A percentile compares a stretch with the other conserved stretches of the same genome.
Evolutionary conservation across 2,113 vertebrate species (phyloP).

Genomic region (Nothobranchius furzeri): DNA sequence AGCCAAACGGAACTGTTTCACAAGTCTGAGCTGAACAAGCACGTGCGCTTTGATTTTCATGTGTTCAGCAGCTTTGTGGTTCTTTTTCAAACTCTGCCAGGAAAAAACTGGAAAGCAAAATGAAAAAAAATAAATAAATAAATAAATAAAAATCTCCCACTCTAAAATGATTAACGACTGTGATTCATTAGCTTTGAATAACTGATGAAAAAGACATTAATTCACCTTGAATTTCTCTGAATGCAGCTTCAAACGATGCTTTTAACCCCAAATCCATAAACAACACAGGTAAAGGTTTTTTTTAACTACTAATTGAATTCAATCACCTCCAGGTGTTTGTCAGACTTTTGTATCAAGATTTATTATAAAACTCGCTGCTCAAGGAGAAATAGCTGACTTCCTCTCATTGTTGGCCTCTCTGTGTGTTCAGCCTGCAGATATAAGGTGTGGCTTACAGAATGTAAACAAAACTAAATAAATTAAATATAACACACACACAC

Average conservation of each 20-base stretch:
- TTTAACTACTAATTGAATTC: constrained; percentile 27
- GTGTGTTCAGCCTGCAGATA: not conserved
- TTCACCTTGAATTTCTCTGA: constrained; percentile 55
- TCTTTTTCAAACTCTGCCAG: constrained; percentile 59
- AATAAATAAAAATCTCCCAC: constrained; percentile 18
- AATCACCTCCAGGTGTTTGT: constrained; percentile 1
- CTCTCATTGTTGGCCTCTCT: not conserved
- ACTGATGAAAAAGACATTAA: constrained; percentile 44
- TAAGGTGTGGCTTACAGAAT: too few species aligned
- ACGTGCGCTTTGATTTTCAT: constrained; percentile 56
- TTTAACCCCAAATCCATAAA: constrained; percentile 35
- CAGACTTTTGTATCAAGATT: constrained; percentile 12
- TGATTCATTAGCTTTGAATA: constrained; percentile 63
- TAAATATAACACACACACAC: not conserved
- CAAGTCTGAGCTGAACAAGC: constrained; percentile 40
- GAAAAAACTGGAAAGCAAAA: constrained; percentile 22
- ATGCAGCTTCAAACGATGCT: constrained; percentile 52
- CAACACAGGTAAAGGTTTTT: constrained; percentile 32
- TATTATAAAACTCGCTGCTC: not conserved
- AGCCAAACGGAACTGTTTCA: constrained; percentile 33
- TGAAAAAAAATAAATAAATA: not conserved
- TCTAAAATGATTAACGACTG: constrained; percentile 54
- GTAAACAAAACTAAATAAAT: not conserved
- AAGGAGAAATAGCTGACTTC: not conserved
- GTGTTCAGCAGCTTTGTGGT: constrained; percentile 49